Base-by-base conservation (phyloP, 2,888 invertebrate species). In the Agonopterix subpropinquella region DNA sequence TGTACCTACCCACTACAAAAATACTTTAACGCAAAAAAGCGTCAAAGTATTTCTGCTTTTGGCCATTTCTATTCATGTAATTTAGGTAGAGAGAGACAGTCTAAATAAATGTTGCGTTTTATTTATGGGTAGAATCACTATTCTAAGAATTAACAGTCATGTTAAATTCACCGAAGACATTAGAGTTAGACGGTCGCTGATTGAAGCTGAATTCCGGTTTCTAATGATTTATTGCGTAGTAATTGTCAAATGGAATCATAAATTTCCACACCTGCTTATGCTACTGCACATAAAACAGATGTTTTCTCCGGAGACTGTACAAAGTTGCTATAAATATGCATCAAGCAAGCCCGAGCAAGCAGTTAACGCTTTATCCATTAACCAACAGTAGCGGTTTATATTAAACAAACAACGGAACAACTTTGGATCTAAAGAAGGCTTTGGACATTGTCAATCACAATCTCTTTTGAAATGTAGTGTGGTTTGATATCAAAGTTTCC, bases 341-440 rank as follows among this genome's bases (percentile, higher is more conserved):
- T 62, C 64, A 61, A 60, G 62, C 62, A 59, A 66, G 60, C 70
- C 61, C 64, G 61, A 61, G 62, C 62, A 59, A 66, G 60, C 70
- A 56, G 59, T 64, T 66, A 64, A 61, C 67, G 68, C 64, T 65
- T 71, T 70, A 76, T 77, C 73, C 71, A 74, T 80, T 75, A 80
- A 70, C 66, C 77, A 77, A 72, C 70, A 75, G 76, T 75, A 77
- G 76, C 74, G 61, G 64, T 65, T 59, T 62, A 48, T 70, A 39
- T 2, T 39, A 70, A 67, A 73, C 65, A 70, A 70, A 70, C 64
- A 66, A 60, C 62, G 62, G 63, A 61, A 65, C 61, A 58, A 58
- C 53, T 57, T 57, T 55, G 61, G 57, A 60, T 64, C 58, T 54
- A 50, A 58, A 59, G 52, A 60, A 59, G 55, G 60, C 62, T 54